A percentile compares a stretch with the other conserved stretches of the same genome.
Evolutionary conservation across 1,140 invertebrate genomes (phyloP).

Genomic region (Pomacea maculata): DNA sequence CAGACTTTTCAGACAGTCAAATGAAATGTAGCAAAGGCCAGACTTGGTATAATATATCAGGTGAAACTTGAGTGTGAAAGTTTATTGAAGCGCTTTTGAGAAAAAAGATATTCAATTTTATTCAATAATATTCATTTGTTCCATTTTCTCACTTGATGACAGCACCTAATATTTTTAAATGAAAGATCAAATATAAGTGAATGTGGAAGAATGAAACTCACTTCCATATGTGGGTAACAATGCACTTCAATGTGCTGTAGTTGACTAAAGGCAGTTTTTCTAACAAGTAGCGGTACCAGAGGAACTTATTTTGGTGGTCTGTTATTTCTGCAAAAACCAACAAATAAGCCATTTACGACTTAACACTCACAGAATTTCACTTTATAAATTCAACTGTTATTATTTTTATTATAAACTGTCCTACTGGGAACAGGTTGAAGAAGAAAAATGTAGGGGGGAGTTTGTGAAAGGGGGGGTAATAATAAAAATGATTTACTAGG

Average conservation of each 20-base stretch:
- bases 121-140: too few relatives aligned
- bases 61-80: too few relatives aligned
- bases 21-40: too few relatives aligned
- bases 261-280: conserved; percentile 75
- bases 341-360: background rate
- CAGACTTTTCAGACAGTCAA: too few relatives aligned
- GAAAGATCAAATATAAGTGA: too few relatives aligned
- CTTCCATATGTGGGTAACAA: conserved; percentile 80
- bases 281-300: conserved; percentile 71
- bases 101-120: too few relatives aligned
- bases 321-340: conserved; percentile 34
- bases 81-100: too few relatives aligned
- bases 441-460: background rate
- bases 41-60: too few relatives aligned
- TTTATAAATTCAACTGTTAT: background rate
- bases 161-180: too few relatives aligned
- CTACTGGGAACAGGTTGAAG: background rate
- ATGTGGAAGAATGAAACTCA: conserved; percentile 30
- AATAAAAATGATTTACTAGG: background rate
- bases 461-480: conserved; percentile 3
- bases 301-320: conserved; percentile 44
- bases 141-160: too few relatives aligned
- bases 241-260: conserved; percentile 76
- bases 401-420: background rate
- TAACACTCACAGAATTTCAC: conserved; percentile 1